These are phyloP conservation scores for Tachysurus fulvidraco DNA, from an alignment of 2,113 vertebrate species.

Conservation along the genomic window DNA sequence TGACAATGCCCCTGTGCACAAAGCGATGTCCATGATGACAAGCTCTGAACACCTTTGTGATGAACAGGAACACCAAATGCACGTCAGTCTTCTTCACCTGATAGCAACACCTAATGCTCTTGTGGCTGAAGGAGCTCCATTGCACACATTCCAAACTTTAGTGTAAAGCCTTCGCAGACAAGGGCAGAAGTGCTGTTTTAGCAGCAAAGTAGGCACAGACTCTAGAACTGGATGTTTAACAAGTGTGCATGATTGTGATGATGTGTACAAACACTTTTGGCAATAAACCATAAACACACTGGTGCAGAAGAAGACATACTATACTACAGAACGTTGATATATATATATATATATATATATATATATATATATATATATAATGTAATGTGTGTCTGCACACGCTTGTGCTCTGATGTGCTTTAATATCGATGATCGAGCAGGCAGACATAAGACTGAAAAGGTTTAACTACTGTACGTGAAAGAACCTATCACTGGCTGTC, in stretches of 20 bases:
- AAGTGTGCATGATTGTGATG: neutral
- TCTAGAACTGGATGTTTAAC: neutral
- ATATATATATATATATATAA: no score
- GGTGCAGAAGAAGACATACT: no score
- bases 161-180: neutral
- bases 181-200: neutral
- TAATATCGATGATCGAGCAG: neutral
- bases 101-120: neutral
- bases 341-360: no score
- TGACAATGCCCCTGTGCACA: neutral
- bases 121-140: neutral
- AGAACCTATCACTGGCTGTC: conserved; percentile 17
- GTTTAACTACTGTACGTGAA: conserved; percentile 15
- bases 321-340: no score
- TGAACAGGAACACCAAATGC: neutral
- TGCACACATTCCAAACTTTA: neutral
- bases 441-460: conserved; percentile 3
- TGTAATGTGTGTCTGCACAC: no score
- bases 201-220: neutral
- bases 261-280: neutral
- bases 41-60: no score
- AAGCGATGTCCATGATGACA: neutral
- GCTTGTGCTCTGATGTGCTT: neutral
- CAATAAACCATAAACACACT: neutral
- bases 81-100: neutral